Percentiles rank a stretch among this genome's conserved stretches.
These are phyloP conservation scores for Crotalus tigris DNA, from an alignment of 2,113 vertebrate genomes.

Conservation along the genomic window DNA sequence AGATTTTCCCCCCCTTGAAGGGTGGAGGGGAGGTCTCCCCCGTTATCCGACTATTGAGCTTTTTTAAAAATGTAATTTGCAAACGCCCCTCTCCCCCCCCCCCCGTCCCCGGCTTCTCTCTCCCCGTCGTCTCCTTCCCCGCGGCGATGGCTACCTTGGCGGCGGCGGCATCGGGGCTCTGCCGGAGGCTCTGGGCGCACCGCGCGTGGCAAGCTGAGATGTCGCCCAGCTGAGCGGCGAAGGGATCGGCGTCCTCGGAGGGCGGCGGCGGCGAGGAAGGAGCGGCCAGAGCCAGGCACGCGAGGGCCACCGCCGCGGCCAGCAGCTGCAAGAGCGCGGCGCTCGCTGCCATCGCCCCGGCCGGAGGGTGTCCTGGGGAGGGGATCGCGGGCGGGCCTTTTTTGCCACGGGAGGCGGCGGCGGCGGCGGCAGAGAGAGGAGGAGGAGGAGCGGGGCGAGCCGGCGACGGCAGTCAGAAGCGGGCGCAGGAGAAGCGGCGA, in stretches of 20 bases:
- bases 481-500: not conserved
- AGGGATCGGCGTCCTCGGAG: slow-evolving; percentile 69
- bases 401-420: slow-evolving; percentile 20
- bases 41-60: not conserved
- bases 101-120: not conserved
- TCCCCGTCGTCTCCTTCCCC: too few species aligned
- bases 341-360: not conserved
- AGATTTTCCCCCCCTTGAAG: too few species aligned
- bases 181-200: slow-evolving; percentile 62
- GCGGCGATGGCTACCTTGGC: not conserved
- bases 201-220: slow-evolving; percentile 84
- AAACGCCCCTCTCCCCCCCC: not conserved
- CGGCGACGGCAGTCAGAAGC: slow-evolving; percentile 34
- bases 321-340: not conserved
- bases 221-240: slow-evolving; percentile 83
- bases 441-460: not conserved
- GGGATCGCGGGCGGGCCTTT: not conserved
- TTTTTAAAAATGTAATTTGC: not conserved
- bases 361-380: not conserved
- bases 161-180: not conserved
- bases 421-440: not conserved
- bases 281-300: not conserved
- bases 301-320: not conserved
- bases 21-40: not conserved
- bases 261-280: slow-evolving; percentile 2